Percentiles rank a stretch among this genome's conserved stretches.
phyloP scores from a whole-genome alignment of 1,140 invertebrate genomes.

The Ostrea denselamellosa region DNA sequence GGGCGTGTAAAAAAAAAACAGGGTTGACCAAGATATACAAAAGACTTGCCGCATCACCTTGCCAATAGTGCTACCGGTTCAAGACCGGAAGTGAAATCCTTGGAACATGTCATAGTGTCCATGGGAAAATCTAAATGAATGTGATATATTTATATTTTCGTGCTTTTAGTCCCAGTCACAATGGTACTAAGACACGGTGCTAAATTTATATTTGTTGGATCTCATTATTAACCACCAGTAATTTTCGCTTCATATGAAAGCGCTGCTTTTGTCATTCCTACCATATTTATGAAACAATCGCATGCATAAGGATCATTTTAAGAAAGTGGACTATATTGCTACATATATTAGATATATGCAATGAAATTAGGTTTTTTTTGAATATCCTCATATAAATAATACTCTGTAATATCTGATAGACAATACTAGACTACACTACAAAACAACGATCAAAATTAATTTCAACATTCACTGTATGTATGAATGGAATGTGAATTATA shows the following conservation, averaged over 20 bases:
- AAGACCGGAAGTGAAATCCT: conserved; percentile 17
- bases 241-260: conserved; percentile 6
- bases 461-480: not conserved
- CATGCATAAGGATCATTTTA: not conserved
- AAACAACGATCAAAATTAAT: not conserved
- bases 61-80: conserved; percentile 31
- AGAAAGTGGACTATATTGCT: not conserved
- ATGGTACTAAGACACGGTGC: conserved; percentile 25
- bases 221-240: not conserved
- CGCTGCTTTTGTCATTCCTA: conserved; percentile 14
- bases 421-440: not conserved
- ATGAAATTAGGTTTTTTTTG: not conserved
- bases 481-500: not conserved
- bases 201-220: conserved; percentile 30
- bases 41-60: conserved; percentile 18
- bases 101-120: conserved; percentile 6
- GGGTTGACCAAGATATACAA: not conserved
- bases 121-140: not conserved
- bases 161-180: conserved; percentile 13
- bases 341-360: not conserved
- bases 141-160: conserved; percentile 15
- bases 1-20: not conserved
- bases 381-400: not conserved
- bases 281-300: not conserved
- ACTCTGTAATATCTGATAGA: not conserved